These are phyloP conservation scores for Clarias macrocephalus DNA, from an alignment of 2,113 vertebrate genomes.

Conservation along the genomic window DNA sequence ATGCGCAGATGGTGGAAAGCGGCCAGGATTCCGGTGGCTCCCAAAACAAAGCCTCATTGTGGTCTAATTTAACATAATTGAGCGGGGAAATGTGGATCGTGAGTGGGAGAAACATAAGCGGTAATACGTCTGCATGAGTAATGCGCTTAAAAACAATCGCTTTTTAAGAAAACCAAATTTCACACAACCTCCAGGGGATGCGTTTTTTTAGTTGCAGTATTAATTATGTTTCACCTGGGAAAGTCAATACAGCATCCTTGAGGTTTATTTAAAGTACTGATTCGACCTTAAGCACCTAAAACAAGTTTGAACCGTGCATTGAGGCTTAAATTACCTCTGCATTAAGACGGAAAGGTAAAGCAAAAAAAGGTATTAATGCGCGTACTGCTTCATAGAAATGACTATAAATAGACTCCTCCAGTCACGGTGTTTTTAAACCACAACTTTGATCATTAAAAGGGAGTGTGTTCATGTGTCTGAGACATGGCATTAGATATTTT, in stretches of 20 bases:
- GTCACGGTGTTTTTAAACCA: not conserved
- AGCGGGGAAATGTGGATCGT: not conserved
- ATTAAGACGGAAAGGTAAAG: not conserved
- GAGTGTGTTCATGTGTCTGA: not conserved
- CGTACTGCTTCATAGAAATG: not conserved
- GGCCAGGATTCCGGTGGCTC: constrained; percentile 4
- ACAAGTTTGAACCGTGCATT: not conserved
- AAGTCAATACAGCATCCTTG: not conserved
- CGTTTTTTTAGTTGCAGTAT: not conserved
- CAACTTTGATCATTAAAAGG: not conserved
- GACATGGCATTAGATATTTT: not conserved
- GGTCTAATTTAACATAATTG: constrained; percentile 7
- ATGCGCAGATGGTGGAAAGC: constrained; percentile 23
- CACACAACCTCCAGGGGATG: not conserved
- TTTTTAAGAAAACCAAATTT: not conserved
- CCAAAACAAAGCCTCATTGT: constrained; percentile 32
- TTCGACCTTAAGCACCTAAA: not conserved
- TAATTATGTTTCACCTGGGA: not conserved
- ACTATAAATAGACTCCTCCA: not conserved
- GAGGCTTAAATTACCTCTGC: no score
- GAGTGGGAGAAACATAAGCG: not conserved
- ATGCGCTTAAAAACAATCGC: not conserved
- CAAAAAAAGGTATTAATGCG: not conserved
- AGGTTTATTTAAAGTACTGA: not conserved
- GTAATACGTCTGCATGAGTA: not conserved